Conservation (phyloP, 2,888 invertebrate genomes). For the Elmis aenea region DNA sequence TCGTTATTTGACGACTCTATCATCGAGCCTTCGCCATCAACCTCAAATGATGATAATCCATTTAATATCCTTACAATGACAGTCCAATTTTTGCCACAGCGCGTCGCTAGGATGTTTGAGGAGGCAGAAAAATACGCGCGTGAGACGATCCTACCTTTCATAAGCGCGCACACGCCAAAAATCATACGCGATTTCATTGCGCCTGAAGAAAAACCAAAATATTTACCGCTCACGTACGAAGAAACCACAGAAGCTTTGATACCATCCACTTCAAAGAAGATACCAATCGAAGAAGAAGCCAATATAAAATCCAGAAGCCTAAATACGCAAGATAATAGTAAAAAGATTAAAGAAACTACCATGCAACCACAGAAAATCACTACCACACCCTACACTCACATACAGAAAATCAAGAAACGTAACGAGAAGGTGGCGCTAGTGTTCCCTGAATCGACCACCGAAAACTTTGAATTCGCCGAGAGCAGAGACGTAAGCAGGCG, state of each 20-base stretch:
- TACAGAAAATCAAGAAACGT: constrained; percentile 40
- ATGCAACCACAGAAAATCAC: constrained; percentile 7
- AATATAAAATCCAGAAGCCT: constrained; percentile 1
- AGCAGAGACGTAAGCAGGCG: neutral
- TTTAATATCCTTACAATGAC: constrained; percentile 49
- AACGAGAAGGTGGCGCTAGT: constrained; percentile 17
- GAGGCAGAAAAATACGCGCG: constrained; percentile 78
- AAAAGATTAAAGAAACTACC: neutral
- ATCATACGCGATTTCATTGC: constrained; percentile 49
- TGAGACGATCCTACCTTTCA: constrained; percentile 69
- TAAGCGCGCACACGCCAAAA: constrained; percentile 73
- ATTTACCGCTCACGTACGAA: constrained; percentile 40
- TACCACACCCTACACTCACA: constrained; percentile 38
- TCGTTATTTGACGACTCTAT: too few species aligned
- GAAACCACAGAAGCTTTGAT: constrained; percentile 23
- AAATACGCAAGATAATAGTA: constrained; percentile 1
- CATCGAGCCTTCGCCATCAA: constrained; percentile 6
- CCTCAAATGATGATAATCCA: constrained; percentile 29
- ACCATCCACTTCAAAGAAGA: neutral
- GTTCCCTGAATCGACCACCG: constrained; percentile 12
- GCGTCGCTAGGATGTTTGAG: constrained; percentile 72
- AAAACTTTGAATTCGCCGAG: neutral
- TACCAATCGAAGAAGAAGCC: neutral
- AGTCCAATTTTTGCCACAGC: constrained; percentile 74
- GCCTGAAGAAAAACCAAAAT: constrained; percentile 33